phyloP scores from a whole-genome alignment of 2,113 vertebrate species.

The Anser cygnoides region DNA sequence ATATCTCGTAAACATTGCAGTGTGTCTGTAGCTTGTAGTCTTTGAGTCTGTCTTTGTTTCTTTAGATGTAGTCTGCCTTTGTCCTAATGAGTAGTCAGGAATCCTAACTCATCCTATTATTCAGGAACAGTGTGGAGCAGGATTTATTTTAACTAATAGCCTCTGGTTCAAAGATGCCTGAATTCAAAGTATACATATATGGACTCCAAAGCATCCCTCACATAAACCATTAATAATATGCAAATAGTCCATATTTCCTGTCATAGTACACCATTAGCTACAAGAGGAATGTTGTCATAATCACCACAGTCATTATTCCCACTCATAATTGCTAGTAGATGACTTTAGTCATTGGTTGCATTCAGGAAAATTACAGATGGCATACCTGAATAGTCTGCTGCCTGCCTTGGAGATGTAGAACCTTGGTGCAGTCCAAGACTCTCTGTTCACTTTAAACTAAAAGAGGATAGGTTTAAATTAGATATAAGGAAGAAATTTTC shows the following conservation, averaged over 20 bases:
- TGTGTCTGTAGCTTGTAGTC: background rate
- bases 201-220: background rate
- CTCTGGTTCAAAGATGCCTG: background rate
- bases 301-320: background rate
- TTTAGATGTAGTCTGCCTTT: background rate
- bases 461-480: too few relatives aligned
- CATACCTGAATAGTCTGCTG: background rate
- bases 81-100: background rate
- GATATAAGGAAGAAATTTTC: too few relatives aligned
- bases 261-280: background rate
- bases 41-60: background rate
- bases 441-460: too few relatives aligned
- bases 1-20: background rate
- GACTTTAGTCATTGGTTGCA: background rate
- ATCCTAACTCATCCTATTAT: background rate
- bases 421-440: background rate
- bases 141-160: background rate
- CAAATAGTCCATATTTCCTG: background rate
- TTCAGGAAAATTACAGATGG: background rate
- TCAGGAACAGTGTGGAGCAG: background rate
- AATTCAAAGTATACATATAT: background rate
- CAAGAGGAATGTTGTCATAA: background rate
- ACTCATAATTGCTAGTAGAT: background rate
- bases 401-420: background rate
- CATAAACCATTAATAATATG: background rate